Evolutionary conservation across 37 sponge, comb jelly and placozoan species (phyloP).

Genomic region (Petrosia ficiformis): DNA sequence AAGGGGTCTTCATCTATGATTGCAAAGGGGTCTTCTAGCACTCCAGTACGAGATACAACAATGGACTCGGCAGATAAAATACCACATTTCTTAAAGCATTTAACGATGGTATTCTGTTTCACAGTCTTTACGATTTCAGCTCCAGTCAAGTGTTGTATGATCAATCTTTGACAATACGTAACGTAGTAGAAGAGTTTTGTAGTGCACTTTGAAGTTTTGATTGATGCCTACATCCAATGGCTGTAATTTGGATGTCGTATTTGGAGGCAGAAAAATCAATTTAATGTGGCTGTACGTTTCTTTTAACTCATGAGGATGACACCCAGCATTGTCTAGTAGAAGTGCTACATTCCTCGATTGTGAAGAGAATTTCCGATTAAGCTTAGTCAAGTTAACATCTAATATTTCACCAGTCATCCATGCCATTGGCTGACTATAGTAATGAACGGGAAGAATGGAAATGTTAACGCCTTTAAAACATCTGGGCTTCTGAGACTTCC

Average conservation of each 20-base stretch:
- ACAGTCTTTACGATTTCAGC: conserved; percentile 57
- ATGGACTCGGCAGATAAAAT: conserved; percentile 31
- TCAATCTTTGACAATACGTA: conserved; percentile 66
- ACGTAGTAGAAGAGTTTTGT: conserved; percentile 14
- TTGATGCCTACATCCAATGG: conserved; percentile 65
- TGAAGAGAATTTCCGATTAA: conserved; percentile 20
- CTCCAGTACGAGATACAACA: conserved; percentile 1
- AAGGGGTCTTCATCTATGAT: not conserved
- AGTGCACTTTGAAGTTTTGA: conserved; percentile 37
- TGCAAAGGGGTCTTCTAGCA: conserved; percentile 32
- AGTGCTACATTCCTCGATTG: conserved; percentile 36
- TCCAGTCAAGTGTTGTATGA: conserved; percentile 6
- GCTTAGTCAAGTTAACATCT: conserved; percentile 25
- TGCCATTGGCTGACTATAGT: conserved; percentile 59
- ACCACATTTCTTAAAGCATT: conserved; percentile 69
- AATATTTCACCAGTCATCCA: conserved; percentile 66
- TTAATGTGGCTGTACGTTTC: conserved; percentile 63
- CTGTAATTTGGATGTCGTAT: conserved; percentile 58
- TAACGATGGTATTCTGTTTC: conserved; percentile 33
- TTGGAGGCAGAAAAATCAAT: conserved; percentile 54
- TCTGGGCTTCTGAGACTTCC: conserved; percentile 69
- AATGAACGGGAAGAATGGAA: conserved; percentile 46
- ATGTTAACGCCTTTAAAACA: conserved; percentile 56
- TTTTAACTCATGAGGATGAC: conserved; percentile 51
- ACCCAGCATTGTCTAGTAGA: conserved; percentile 70